These are phyloP conservation scores for Drosophila ficusphila DNA, from an alignment of 1,140 invertebrate genomes.

Conservation along the genomic window DNA sequence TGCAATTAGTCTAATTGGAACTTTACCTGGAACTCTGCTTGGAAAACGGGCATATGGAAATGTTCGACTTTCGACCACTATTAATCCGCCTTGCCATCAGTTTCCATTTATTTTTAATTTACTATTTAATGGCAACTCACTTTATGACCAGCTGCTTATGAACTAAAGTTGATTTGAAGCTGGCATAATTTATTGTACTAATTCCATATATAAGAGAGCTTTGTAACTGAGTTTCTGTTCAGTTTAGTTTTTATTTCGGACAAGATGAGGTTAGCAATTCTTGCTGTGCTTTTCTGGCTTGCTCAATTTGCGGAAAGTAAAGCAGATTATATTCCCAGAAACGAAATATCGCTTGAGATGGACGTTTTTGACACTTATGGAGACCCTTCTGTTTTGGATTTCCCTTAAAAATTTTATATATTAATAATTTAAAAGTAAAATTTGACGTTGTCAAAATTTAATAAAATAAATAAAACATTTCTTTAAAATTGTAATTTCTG, in stretches of 20 bases:
- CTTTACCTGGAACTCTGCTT: neutral
- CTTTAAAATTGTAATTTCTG: no score
- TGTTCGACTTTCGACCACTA: neutral
- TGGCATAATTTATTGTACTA: neutral
- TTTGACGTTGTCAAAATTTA: no score
- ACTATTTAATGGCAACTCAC: neutral
- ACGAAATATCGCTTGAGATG: no score
- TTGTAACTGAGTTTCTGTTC: neutral
- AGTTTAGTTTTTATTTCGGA: neutral
- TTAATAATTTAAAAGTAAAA: no score
- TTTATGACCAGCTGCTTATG: no score
- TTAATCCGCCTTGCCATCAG: constrained; percentile 1
- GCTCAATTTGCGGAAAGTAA: neutral
- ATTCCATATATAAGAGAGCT: neutral
- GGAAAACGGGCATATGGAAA: neutral
- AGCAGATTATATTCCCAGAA: neutral
- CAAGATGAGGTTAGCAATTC: neutral
- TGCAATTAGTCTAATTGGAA: constrained; percentile 21
- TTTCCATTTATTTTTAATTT: neutral
- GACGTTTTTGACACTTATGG: no score
- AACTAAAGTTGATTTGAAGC: neutral
- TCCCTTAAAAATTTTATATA: no score
- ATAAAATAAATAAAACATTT: no score
- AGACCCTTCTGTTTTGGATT: no score
- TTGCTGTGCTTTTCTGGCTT: neutral